Evolutionary conservation across 2,113 vertebrate genomes (phyloP), one percentile per base, ranked within the genome.

Genomic region (Nothoprocta pentlandii): DNA sequence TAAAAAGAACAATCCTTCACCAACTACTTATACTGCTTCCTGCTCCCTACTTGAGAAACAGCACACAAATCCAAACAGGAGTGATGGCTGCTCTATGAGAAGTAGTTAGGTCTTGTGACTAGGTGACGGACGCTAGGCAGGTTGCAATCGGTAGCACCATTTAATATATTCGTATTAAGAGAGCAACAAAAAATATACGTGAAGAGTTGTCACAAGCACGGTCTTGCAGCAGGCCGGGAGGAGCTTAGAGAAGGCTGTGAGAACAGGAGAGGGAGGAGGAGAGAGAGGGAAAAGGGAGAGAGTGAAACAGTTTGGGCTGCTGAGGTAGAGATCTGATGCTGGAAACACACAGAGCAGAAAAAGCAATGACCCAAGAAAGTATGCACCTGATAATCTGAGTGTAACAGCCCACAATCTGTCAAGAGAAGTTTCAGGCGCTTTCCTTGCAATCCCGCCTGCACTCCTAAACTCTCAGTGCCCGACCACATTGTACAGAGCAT

Each of bases 291-390:
- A 16, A 87, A 58, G 83, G 20, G 39, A 67, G 73, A 64, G 51
- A 71, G 21, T 39, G 4, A 8, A 59, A 36, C 19, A 59, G 44
- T 39, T 84, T 53, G 56, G 49, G 66, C 68, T 80, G 22, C 68
- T 75, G 21, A 83, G 42, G 77, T 46, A 84, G 58, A 83, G 92
- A 95, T 86, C 53, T 44, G n/a, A 93, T 63, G 89, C 84, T 95
- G 94, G 89, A 96, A 89, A 92, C 84, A 92, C 78, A 70, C 3
- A 5, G 77, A 84, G 85, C 6, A 7, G 79, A 83, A 90, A 89
- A 95, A 90, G 62, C 94, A 96, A 84, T 80, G 95, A 93, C 67
- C 86, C 69, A 82, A 85, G 92, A 95, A 97, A 96, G 53, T 53
- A 95, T 66, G 89, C 94, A 94, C 85, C 86, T 93, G 91, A 92